A percentile compares a stretch with the other conserved stretches of the same genome.
These are phyloP conservation scores for Venustaconcha ellipsiformis DNA, from an alignment of 1,140 invertebrate genomes.

Conservation along the genomic window DNA sequence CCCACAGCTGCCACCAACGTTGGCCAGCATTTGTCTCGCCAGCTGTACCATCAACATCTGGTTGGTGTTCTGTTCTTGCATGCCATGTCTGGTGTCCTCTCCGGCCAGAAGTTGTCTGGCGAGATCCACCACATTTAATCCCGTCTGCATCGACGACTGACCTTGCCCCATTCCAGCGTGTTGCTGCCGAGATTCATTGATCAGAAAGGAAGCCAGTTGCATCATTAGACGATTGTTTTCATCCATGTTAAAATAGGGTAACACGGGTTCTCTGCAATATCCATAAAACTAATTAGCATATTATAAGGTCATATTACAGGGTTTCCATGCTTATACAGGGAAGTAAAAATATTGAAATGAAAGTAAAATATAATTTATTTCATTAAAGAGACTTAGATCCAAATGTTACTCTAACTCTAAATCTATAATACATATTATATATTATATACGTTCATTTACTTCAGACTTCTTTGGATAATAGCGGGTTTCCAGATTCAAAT, in stretches of 20 bases:
- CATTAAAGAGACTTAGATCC: too few relatives aligned
- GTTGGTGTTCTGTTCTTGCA: conserved; percentile 10
- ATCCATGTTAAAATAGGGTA: conserved; percentile 4
- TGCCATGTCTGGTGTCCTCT: not conserved
- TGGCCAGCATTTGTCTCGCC: conserved; percentile 25
- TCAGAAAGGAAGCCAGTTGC: conserved; percentile 29
- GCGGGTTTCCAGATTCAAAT: too few relatives aligned
- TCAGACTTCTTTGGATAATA: too few relatives aligned
- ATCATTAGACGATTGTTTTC: conserved; percentile 34
- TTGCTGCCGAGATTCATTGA: conserved; percentile 16
- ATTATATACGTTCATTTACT: too few relatives aligned
- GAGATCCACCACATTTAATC: not conserved
- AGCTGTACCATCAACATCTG: conserved; percentile 28
- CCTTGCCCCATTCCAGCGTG: not conserved
- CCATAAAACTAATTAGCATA: too few relatives aligned
- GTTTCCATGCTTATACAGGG: too few relatives aligned
- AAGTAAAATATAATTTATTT: too few relatives aligned
- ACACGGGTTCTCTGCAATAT: too few relatives aligned
- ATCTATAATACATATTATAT: too few relatives aligned
- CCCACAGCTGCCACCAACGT: conserved; percentile 4
- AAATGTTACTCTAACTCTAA: too few relatives aligned
- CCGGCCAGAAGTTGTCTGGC: not conserved
- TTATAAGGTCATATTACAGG: too few relatives aligned
- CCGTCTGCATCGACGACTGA: not conserved
- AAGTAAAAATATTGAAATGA: too few relatives aligned